Percentiles rank a stretch among this genome's conserved stretches.
Conservation (phyloP, 2,113 vertebrate genomes). For the Brienomyrus brachyistius region DNA sequence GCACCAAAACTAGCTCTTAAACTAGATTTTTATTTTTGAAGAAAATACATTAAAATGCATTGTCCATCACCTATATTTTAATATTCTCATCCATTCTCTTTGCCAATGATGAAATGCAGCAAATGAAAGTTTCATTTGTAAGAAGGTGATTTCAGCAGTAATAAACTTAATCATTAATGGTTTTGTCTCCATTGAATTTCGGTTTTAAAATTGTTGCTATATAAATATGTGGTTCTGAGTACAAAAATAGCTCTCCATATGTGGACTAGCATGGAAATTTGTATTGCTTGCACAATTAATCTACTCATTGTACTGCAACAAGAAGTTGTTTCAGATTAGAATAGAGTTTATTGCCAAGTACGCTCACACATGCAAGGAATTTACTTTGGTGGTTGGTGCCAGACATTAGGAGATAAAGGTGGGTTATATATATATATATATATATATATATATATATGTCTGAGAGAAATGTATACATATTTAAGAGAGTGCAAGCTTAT, state of each 20-base stretch:
- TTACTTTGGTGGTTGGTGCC: no score
- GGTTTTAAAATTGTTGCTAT: background rate
- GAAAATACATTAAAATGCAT: background rate
- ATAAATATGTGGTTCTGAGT: background rate
- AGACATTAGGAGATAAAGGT: no score
- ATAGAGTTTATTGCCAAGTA: no score
- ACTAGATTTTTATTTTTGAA: background rate
- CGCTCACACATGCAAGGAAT: no score
- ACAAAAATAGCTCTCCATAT: background rate
- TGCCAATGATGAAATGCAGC: background rate
- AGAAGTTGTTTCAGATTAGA: background rate
- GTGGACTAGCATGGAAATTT: background rate
- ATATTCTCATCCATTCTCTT: background rate
- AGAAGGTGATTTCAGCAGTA: background rate
- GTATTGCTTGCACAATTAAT: background rate
- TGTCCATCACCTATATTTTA: background rate
- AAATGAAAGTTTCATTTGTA: background rate
- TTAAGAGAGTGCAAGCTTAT: no score
- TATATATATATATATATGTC: no score
- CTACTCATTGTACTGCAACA: background rate
- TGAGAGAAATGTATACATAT: no score
- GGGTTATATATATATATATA: no score
- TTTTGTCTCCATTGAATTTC: background rate
- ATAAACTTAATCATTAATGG: background rate
- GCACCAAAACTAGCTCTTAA: background rate